These are phyloP conservation scores for Gymnopithys bicolor DNA, from an alignment of 2,797 vertebrate species.

Conservation along the genomic window DNA sequence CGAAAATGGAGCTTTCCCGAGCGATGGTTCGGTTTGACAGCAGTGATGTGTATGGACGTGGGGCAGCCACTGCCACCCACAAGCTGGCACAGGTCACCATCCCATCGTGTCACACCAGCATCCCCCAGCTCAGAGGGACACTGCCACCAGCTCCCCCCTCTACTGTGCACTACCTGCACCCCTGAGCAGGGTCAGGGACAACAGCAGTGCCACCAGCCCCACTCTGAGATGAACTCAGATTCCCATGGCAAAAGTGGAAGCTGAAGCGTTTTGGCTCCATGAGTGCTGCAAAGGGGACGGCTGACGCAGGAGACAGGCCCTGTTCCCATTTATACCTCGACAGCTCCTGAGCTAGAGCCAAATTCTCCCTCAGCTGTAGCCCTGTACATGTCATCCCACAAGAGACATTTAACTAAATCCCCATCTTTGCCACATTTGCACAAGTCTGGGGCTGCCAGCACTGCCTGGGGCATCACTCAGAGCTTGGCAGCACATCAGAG, in stretches of 20 bases:
- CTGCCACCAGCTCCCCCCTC: background rate
- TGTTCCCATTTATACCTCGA: background rate
- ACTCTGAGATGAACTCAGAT: background rate
- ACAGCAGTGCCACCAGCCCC: background rate
- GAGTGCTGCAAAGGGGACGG: background rate
- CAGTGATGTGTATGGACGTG: conserved; percentile 23
- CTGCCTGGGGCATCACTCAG: background rate
- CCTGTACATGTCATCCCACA: background rate
- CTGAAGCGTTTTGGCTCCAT: background rate
- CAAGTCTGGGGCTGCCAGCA: background rate
- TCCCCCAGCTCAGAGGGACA: background rate
- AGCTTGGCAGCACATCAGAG: background rate
- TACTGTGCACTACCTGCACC: background rate
- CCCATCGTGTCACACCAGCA: background rate
- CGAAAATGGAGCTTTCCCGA: conserved; percentile 34
- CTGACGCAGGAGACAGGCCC: background rate
- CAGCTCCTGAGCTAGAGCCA: background rate
- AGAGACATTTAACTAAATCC: background rate
- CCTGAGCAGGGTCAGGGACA: background rate
- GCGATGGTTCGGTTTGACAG: conserved; percentile 15
- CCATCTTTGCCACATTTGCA: background rate
- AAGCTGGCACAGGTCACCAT: background rate
- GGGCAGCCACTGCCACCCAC: background rate
- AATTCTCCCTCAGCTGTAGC: background rate
- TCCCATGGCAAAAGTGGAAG: background rate